Conservation (phyloP, 2,888 invertebrate species). For the Agonum fuliginosum region DNA sequence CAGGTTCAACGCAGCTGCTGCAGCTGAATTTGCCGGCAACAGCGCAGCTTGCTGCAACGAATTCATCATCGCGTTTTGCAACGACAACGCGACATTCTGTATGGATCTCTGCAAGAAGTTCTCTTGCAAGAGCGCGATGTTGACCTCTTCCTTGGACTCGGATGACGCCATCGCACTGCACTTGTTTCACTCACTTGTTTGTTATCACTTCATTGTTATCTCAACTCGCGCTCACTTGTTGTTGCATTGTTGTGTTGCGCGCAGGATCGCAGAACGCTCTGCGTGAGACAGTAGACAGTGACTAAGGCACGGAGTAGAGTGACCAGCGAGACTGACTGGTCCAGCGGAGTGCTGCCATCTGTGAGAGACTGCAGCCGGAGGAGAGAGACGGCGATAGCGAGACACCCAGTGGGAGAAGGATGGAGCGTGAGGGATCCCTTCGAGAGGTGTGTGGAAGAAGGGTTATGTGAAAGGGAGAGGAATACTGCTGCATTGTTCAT, state of each 20-base stretch:
- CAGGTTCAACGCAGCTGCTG: conserved; percentile 88
- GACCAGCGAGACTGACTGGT: conserved; percentile 56
- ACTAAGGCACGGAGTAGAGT: conserved; percentile 66
- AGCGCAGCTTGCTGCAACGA: conserved; percentile 89
- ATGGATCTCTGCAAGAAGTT: conserved; percentile 77
- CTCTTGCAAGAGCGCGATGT: conserved; percentile 78
- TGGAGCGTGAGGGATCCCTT: not conserved
- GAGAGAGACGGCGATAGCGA: conserved; percentile 11
- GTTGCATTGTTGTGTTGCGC: not conserved
- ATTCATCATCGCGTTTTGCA: conserved; percentile 90
- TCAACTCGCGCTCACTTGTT: conserved; percentile 50
- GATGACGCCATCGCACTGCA: too few species aligned
- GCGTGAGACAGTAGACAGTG: conserved; percentile 75
- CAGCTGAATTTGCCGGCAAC: conserved; percentile 87
- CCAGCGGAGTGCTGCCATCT: conserved; percentile 59
- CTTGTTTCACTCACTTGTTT: conserved; percentile 63
- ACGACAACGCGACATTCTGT: conserved; percentile 85
- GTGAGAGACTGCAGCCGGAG: conserved; percentile 29
- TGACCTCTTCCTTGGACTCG: conserved; percentile 65
- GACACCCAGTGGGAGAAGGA: not conserved
- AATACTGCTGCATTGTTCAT: too few species aligned
- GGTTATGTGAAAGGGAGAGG: conserved; percentile 34
- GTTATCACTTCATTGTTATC: conserved; percentile 59
- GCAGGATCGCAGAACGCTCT: conserved; percentile 78
- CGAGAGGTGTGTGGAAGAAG: conserved; percentile 26